Evolutionary conservation across 2,888 invertebrate species (phyloP), one percentile per base, ranked within the genome.

Genomic region (Lasioglossum pauxillum): DNA sequence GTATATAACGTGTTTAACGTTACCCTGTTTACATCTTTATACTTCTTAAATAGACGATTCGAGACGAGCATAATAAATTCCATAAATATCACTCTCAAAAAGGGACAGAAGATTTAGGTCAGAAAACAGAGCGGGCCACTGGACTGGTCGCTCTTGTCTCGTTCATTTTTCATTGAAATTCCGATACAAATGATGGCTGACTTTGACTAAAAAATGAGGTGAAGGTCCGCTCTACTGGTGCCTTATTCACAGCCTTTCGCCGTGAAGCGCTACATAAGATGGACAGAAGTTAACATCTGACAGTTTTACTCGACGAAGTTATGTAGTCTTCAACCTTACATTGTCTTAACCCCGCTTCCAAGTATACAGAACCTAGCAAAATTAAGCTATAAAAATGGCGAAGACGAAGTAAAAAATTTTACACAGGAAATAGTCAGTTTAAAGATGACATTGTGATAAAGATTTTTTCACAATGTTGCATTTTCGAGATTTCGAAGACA

Each of bases 41-140:
- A 31, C 35, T 10, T 38, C 10, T 27, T 38, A 27, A 38, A 44
- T 38, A 5, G 19, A 8, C 16, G 44, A 46, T 35, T 44, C 31
- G n/a, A 57, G 44, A 27, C 2, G 44, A 72, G 35, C 19, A 44
- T 53, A 23, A 38, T 46, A 76, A 71, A 81, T 69, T 44, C 27
- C 57, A 76, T 57, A 71, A 46, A 57, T 77, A 35, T 77, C 35
- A 5, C 57, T 19, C 76, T 31, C 72, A n/a, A 71, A 76, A 71
- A 53, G 14, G 46, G 72, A 35, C 27, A 7, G 27, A 49, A 27
- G 60, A 72, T 81, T 77, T 72, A 71, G 69, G 80, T 80, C 80
- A 75, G 53, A 41, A 53, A 41, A 41, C 27, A 14, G 41, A 57
- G 76, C 31, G 41, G 27, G 5, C 31, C 76, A 69, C 16, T 27